Percentiles rank a stretch among this genome's conserved stretches.
Evolutionary conservation across 2,113 vertebrate genomes (phyloP).

Genomic region (Eretmochelys imbricata): DNA sequence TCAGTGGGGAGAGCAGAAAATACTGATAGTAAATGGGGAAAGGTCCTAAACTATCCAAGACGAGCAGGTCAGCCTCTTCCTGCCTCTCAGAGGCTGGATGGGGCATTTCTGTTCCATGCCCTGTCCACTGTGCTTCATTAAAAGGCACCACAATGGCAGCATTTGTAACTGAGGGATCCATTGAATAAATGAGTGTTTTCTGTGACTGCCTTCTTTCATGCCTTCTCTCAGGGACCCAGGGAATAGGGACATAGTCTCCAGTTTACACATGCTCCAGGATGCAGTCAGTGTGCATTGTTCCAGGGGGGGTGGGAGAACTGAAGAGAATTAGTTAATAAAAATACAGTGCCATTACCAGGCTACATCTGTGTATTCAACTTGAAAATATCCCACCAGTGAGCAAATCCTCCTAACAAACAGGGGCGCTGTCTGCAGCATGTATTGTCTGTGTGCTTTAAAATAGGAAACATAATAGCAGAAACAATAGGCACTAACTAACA

Average conservation of each 20-base stretch:
- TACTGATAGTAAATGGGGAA: rapidly evolving
- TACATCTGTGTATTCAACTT: background rate
- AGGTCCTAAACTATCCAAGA: background rate
- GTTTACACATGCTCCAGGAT: rapidly evolving
- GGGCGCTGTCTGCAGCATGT: background rate
- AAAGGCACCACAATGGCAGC: rapidly evolving
- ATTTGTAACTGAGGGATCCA: background rate
- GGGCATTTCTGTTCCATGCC: background rate
- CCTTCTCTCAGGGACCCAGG: background rate
- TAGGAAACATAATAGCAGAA: background rate
- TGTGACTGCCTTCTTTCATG: background rate
- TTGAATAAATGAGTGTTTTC: background rate
- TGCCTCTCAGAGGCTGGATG: rapidly evolving
- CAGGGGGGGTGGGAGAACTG: background rate
- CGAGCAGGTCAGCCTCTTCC: rapidly evolving
- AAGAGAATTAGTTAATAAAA: background rate
- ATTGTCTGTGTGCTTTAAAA: background rate
- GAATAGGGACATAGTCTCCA: background rate
- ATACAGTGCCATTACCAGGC: background rate
- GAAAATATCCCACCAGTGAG: background rate
- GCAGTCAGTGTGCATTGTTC: rapidly evolving
- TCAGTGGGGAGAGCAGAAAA: background rate
- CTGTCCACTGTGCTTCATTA: background rate
- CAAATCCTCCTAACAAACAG: slow-evolving; percentile 38
- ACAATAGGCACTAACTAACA: background rate